Evolutionary conservation across 2,797 vertebrate species (phyloP).

Genomic region (Enteromius paludinosus): DNA sequence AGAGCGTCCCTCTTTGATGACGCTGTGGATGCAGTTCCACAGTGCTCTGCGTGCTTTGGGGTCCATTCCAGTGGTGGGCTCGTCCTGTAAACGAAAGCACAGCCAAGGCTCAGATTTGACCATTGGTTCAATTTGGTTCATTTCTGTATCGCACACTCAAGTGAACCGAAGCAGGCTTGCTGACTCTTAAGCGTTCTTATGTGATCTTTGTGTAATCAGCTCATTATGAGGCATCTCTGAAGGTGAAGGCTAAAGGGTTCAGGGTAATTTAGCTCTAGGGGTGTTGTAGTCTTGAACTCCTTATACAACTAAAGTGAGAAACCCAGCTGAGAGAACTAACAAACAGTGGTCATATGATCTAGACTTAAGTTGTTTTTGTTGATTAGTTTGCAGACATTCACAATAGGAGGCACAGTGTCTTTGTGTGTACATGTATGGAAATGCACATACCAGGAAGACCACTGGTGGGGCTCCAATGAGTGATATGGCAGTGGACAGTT

Average conservation of each 20-base stretch:
- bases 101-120: slow-evolving; percentile 51
- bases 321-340: slow-evolving; percentile 13
- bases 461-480: slow-evolving; percentile 93
- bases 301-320: slow-evolving; percentile 47
- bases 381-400: slow-evolving; percentile 23
- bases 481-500: slow-evolving; percentile 94
- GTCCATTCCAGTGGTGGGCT: slow-evolving; percentile 97
- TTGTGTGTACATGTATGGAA: slow-evolving; percentile 15
- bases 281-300: slow-evolving; percentile 50
- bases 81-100: slow-evolving; percentile 82
- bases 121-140: slow-evolving; percentile 62
- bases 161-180: neutral
- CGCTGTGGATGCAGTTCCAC: slow-evolving; percentile 92
- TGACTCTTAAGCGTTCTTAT: neutral
- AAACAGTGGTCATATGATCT: slow-evolving; percentile 42
- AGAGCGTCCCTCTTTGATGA: slow-evolving; percentile 94
- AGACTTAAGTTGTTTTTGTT: slow-evolving; percentile 36
- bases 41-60: slow-evolving; percentile 94
- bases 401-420: slow-evolving; percentile 22
- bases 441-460: slow-evolving; percentile 88
- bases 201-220: slow-evolving; percentile 4
- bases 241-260: slow-evolving; percentile 18
- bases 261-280: slow-evolving; percentile 33
- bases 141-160: neutral
- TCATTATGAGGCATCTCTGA: slow-evolving; percentile 7